A percentile compares a stretch with the other conserved stretches of the same genome.
phyloP scores from a whole-genome alignment of 2,113 vertebrate species.

The Heliornis fulica region DNA sequence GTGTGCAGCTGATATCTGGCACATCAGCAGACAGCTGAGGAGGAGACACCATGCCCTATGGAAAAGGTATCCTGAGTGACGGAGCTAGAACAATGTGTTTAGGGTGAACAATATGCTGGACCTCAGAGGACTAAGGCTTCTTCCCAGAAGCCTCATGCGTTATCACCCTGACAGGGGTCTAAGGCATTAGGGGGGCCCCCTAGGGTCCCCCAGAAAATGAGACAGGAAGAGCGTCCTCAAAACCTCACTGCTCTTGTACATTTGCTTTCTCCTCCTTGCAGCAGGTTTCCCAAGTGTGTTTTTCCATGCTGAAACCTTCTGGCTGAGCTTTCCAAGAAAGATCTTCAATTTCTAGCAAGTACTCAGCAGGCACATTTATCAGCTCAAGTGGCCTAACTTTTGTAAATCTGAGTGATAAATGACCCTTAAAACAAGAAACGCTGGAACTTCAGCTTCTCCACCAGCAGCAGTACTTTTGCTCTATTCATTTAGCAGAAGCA shows the following conservation, averaged over 20 bases:
- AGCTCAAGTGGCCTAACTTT: constrained; percentile 5
- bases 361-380: neutral
- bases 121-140: neutral
- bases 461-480: neutral
- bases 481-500: neutral
- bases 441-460: neutral
- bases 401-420: neutral
- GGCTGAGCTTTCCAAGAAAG: neutral
- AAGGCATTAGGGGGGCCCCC: neutral
- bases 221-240: neutral
- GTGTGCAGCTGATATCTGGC: fast-evolving
- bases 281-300: neutral
- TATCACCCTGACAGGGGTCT: neutral
- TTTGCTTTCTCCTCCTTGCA: neutral
- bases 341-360: neutral
- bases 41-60: neutral
- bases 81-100: neutral
- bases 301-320: neutral
- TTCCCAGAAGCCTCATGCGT: neutral
- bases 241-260: fast-evolving
- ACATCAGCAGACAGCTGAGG: neutral
- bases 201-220: neutral
- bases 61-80: neutral
- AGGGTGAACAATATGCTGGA: neutral
- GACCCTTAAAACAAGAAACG: neutral